Evolutionary conservation across 2,888 invertebrate species (phyloP).

Genomic region (Spilarctia lutea): DNA sequence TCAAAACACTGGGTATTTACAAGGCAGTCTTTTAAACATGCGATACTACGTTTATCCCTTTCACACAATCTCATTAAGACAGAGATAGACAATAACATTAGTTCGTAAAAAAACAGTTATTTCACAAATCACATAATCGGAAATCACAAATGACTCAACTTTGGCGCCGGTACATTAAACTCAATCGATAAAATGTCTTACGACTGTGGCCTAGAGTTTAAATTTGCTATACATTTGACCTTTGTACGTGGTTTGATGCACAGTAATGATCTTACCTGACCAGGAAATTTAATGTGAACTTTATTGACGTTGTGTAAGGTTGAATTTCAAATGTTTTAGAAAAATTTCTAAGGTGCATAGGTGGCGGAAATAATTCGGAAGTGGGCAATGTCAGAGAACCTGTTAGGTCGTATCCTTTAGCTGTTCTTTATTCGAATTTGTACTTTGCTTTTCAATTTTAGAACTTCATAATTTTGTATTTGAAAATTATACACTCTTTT

Average conservation of each 20-base stretch:
- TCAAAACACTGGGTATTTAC: background rate
- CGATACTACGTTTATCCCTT: background rate
- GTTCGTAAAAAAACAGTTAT: constrained; percentile 14
- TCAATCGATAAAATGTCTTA: constrained; percentile 27
- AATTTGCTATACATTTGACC: constrained; percentile 33
- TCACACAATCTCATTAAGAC: background rate
- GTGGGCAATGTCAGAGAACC: constrained; percentile 34
- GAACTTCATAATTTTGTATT: background rate
- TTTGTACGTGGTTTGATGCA: constrained; percentile 32
- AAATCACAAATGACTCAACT: constrained; percentile 31
- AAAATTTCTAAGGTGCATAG: constrained; percentile 9
- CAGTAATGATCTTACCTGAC: constrained; percentile 15
- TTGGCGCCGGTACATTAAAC: background rate
- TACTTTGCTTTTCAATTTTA: background rate
- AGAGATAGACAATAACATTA: background rate
- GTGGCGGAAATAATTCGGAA: constrained; percentile 41
- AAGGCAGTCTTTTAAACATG: background rate
- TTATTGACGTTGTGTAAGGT: background rate
- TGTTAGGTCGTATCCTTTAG: constrained; percentile 17
- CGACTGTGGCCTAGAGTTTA: constrained; percentile 21
- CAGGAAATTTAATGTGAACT: constrained; percentile 10
- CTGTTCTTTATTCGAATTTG: constrained; percentile 12
- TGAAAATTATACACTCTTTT: background rate
- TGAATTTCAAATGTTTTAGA: constrained; percentile 13
- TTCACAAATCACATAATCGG: constrained; percentile 30